Evolutionary conservation across 2,113 vertebrate genomes (phyloP).

Genomic region (Otolemur garnettii): DNA sequence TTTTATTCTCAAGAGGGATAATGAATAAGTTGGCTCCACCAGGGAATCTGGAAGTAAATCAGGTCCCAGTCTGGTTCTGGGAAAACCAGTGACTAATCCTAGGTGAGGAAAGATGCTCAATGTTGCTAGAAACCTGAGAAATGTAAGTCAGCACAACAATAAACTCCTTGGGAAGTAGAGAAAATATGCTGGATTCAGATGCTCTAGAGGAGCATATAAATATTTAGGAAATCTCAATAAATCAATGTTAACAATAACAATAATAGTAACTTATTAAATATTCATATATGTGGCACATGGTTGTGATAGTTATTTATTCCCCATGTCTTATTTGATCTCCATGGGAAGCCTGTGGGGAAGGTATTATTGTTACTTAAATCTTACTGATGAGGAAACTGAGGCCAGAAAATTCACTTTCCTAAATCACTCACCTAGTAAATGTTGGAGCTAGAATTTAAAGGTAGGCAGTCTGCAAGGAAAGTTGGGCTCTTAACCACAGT

Average conservation of each 20-base stretch:
- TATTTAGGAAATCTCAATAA: not conserved
- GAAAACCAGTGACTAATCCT: not conserved
- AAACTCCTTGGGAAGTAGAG: not conserved
- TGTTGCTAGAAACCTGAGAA: not conserved
- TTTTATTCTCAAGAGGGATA: not conserved
- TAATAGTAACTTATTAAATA: not conserved
- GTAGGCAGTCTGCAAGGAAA: not conserved
- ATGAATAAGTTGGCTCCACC: not conserved
- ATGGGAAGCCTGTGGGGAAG: not conserved
- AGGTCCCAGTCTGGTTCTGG: not conserved
- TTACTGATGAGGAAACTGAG: not conserved
- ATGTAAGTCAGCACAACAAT: not conserved
- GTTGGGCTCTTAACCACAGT: not conserved
- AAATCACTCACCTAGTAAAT: not conserved
- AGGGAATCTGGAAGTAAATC: not conserved
- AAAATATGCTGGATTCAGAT: not conserved
- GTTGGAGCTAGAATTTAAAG: not conserved
- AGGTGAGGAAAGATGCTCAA: not conserved
- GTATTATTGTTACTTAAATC: not conserved
- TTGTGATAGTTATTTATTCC: not conserved
- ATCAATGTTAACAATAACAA: not conserved
- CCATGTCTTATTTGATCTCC: not conserved
- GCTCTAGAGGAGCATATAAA: not conserved
- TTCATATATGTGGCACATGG: not conserved
- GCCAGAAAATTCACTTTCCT: not conserved